Conservation (phyloP, 2,797 vertebrate species). For the Sorex maritimensis region DNA sequence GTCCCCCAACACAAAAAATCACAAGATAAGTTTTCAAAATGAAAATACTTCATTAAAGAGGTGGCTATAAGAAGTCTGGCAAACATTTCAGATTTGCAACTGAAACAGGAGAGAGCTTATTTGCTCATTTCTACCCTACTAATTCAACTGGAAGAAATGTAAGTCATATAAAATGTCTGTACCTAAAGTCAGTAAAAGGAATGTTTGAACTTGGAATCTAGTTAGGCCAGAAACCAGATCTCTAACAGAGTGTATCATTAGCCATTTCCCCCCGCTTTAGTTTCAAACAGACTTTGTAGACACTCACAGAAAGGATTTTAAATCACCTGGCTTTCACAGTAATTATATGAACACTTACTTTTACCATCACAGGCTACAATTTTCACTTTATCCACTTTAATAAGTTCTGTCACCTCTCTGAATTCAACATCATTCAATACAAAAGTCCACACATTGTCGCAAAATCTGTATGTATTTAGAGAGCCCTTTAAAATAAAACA, state of each 20-base stretch:
- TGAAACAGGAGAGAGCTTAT: neutral
- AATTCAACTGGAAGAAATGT: neutral
- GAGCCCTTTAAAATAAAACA: slow-evolving; percentile 94
- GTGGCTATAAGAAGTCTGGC: slow-evolving; percentile 10
- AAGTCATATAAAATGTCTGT: neutral
- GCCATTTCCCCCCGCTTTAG: neutral
- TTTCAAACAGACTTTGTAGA: slow-evolving; percentile 45
- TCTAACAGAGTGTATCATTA: neutral
- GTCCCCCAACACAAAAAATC: slow-evolving; percentile 6
- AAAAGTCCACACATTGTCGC: slow-evolving; percentile 99
- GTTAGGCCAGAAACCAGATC: neutral
- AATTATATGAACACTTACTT: slow-evolving; percentile 93
- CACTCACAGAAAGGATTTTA: slow-evolving; percentile 43
- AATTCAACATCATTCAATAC: slow-evolving; percentile 99
- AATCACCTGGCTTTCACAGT: slow-evolving; percentile 48
- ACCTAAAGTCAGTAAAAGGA: neutral
- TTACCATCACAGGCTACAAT: slow-evolving; percentile 99
- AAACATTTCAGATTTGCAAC: slow-evolving; percentile 11
- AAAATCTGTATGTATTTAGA: slow-evolving; percentile 99
- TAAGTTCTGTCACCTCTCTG: slow-evolving; percentile 98
- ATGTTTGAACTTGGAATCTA: neutral
- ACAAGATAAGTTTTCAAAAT: neutral
- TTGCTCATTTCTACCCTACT: neutral
- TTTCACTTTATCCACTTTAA: slow-evolving; percentile 99
- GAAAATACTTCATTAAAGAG: neutral